Conservation (phyloP, 2,797 vertebrate genomes). For the Chrysocyon brachyurus region DNA sequence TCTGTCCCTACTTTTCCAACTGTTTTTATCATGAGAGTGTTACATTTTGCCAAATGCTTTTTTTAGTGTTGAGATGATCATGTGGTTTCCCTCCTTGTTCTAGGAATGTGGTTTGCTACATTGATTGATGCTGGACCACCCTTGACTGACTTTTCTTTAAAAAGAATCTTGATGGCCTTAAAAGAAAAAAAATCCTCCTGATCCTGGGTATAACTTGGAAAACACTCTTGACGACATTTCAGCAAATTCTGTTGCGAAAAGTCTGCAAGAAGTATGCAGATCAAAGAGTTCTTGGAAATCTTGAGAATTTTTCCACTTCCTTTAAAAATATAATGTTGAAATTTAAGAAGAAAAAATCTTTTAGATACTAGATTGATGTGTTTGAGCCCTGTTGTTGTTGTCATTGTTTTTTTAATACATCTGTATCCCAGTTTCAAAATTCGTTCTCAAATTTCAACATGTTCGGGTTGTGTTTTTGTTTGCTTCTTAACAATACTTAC, state of each 20-base stretch:
- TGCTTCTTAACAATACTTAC: not conserved
- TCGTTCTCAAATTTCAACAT: not conserved
- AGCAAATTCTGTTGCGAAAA: not conserved
- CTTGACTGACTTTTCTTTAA: constrained; percentile 11
- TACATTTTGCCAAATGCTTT: not conserved
- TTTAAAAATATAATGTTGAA: not conserved
- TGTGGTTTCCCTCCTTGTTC: not conserved
- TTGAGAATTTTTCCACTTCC: not conserved
- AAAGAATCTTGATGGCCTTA: not conserved
- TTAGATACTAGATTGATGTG: not conserved
- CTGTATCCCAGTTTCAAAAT: not conserved
- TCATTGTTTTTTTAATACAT: not conserved
- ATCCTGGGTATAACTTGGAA: not conserved
- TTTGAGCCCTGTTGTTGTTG: not conserved
- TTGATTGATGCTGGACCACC: not conserved
- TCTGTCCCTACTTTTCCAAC: not conserved
- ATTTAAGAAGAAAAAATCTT: not conserved
- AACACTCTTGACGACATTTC: not conserved
- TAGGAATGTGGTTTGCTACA: not conserved
- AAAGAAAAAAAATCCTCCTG: not conserved
- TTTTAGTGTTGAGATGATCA: not conserved
- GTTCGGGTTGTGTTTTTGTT: not conserved
- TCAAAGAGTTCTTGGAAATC: constrained; percentile 43
- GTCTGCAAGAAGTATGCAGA: not conserved
- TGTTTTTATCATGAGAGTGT: not conserved